Conservation (phyloP, 2,888 invertebrate genomes). For the Lymantria dispar region DNA sequence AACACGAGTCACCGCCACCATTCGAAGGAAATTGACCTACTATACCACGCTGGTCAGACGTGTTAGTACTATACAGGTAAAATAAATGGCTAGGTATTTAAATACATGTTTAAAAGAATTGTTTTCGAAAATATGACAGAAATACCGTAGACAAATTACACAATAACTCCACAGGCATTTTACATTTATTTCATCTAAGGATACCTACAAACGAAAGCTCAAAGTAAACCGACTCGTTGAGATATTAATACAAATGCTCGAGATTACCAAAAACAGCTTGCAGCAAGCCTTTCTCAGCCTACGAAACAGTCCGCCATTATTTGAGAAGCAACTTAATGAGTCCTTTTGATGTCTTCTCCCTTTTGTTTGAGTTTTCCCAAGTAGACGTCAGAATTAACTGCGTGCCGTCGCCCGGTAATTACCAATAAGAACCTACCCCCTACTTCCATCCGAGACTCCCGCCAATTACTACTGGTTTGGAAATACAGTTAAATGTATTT, state of each 20-base stretch:
- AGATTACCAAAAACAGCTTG: slow-evolving; percentile 12
- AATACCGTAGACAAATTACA: background rate
- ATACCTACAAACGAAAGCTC: background rate
- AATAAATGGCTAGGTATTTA: too few relatives aligned
- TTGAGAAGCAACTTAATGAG: slow-evolving; percentile 63
- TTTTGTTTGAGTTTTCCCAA: slow-evolving; percentile 63
- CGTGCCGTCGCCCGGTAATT: slow-evolving; percentile 48
- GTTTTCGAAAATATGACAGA: too few relatives aligned
- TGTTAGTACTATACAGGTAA: too few relatives aligned
- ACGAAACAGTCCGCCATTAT: slow-evolving; percentile 43
- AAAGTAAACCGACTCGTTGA: slow-evolving; percentile 1
- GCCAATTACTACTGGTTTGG: slow-evolving; percentile 46
- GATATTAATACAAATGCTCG: slow-evolving; percentile 10
- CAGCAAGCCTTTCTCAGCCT: slow-evolving; percentile 17
- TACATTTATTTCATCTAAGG: background rate
- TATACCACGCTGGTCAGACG: too few relatives aligned
- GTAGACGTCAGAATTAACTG: slow-evolving; percentile 51
- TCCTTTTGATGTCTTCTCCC: slow-evolving; percentile 58
- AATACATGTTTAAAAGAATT: too few relatives aligned
- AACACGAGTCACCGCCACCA: too few relatives aligned
- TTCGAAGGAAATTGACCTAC: too few relatives aligned
- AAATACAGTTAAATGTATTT: slow-evolving; percentile 40
- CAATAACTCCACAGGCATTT: background rate
- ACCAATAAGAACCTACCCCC: slow-evolving; percentile 43
- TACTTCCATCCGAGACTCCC: slow-evolving; percentile 15